Percentiles rank a stretch among this genome's conserved stretches.
These are phyloP conservation scores for Leptosomus discolor DNA, from an alignment of 2,113 vertebrate genomes.

Conservation along the genomic window DNA sequence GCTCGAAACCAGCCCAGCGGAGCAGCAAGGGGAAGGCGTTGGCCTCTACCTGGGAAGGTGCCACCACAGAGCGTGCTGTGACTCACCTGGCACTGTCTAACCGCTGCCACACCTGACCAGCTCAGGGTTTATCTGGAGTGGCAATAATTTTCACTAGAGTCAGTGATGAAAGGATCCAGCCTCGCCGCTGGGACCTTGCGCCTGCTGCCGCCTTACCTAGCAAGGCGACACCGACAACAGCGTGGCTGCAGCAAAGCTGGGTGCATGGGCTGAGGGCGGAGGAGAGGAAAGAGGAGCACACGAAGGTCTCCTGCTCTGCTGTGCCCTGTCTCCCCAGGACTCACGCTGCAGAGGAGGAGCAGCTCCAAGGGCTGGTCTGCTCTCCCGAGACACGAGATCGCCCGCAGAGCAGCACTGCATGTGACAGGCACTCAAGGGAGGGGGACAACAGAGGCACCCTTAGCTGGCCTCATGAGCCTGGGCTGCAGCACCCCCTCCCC, in stretches of 20 bases:
- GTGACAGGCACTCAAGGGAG: fast-evolving
- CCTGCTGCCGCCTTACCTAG: neutral
- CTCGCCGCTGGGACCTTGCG: fast-evolving
- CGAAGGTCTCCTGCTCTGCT: neutral
- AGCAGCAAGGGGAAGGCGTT: neutral
- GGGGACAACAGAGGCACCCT: too few relatives aligned
- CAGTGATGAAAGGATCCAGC: neutral
- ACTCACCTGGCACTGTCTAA: neutral
- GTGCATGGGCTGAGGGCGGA: fast-evolving
- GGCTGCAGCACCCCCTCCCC: neutral
- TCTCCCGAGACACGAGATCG: neutral
- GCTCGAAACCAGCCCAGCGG: neutral
- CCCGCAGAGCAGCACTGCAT: fast-evolving
- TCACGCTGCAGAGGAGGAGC: fast-evolving
- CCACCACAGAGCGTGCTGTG: neutral
- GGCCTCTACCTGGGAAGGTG: neutral
- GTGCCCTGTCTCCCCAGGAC: neutral
- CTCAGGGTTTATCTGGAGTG: neutral
- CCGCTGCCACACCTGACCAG: fast-evolving
- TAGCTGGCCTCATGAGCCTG: fast-evolving
- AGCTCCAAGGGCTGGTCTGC: neutral
- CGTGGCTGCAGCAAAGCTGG: fast-evolving
- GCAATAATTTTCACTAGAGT: neutral
- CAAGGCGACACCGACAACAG: neutral
- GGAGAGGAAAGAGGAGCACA: neutral